A percentile compares a stretch with the other conserved stretches of the same genome.
Evolutionary conservation across 2,797 vertebrate genomes (phyloP).

Genomic region (Emys orbicularis): DNA sequence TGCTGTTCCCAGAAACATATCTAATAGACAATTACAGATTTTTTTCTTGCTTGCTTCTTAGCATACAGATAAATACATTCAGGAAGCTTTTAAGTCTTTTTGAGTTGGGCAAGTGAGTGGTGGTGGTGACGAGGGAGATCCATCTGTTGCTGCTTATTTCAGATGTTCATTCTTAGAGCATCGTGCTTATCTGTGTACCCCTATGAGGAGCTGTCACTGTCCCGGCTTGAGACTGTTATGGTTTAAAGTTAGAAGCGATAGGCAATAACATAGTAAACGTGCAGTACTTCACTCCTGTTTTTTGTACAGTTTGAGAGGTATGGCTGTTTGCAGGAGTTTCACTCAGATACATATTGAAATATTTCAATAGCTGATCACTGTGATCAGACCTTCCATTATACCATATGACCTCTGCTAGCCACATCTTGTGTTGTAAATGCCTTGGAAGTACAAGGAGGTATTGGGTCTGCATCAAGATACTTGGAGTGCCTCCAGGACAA

Average conservation of each 20-base stretch:
- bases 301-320: neutral
- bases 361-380: neutral
- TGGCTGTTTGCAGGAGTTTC: neutral
- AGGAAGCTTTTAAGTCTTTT: neutral
- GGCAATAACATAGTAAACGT: neutral
- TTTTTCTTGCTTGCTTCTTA: neutral
- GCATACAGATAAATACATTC: fast-evolving
- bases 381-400: slow-evolving; percentile 31
- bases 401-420: neutral
- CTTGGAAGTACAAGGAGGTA: slow-evolving; percentile 46
- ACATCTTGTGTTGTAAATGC: slow-evolving; percentile 13
- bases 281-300: fast-evolving
- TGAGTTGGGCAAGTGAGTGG: neutral
- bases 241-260: neutral
- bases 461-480: slow-evolving; percentile 24
- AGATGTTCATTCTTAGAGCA: neutral
- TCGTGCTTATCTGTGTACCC: neutral
- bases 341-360: neutral
- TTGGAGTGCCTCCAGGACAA: slow-evolving; percentile 42
- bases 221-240: neutral
- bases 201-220: fast-evolving
- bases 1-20: neutral
- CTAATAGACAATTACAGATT: neutral
- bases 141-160: neutral
- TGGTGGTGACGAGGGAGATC: neutral